A percentile compares a stretch with the other conserved stretches of the same genome.
phyloP scores from a whole-genome alignment of 2,113 vertebrate species.

The Zapus hudsonius region DNA sequence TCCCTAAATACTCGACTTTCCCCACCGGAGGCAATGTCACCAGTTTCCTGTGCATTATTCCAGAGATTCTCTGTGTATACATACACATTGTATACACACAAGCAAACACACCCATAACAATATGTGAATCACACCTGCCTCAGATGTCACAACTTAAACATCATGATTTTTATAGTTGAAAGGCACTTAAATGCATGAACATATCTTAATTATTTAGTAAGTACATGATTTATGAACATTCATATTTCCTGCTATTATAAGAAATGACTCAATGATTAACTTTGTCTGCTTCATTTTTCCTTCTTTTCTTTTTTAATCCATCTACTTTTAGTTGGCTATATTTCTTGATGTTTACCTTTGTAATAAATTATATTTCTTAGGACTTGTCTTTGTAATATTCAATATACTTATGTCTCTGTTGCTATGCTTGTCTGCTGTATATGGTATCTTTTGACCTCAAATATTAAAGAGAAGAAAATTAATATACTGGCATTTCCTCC shows the following conservation, averaged over 20 bases:
- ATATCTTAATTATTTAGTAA: slow-evolving; percentile 1
- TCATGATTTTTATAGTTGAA: background rate
- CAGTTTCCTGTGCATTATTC: background rate
- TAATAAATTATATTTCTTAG: background rate
- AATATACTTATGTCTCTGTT: background rate
- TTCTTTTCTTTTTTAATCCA: background rate
- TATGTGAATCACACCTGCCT: background rate
- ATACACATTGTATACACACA: background rate
- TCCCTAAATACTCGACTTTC: background rate
- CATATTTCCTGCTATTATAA: background rate
- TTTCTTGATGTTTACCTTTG: too few relatives aligned
- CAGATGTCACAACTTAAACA: background rate
- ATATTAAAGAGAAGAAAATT: slow-evolving; percentile 31
- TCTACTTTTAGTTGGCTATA: slow-evolving; percentile 14
- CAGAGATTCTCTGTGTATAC: background rate
- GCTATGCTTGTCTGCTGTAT: slow-evolving; percentile 15
- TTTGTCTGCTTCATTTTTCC: background rate
- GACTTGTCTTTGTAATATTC: slow-evolving; percentile 29
- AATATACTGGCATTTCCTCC: slow-evolving; percentile 32
- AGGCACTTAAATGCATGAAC: slow-evolving; percentile 18
- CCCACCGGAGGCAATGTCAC: background rate
- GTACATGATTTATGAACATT: background rate
- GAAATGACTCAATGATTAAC: background rate
- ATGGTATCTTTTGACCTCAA: slow-evolving; percentile 12
- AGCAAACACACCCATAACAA: background rate